Conservation (phyloP, 2,797 vertebrate species). For the Ctenochaetus hawaiiensis region DNA sequence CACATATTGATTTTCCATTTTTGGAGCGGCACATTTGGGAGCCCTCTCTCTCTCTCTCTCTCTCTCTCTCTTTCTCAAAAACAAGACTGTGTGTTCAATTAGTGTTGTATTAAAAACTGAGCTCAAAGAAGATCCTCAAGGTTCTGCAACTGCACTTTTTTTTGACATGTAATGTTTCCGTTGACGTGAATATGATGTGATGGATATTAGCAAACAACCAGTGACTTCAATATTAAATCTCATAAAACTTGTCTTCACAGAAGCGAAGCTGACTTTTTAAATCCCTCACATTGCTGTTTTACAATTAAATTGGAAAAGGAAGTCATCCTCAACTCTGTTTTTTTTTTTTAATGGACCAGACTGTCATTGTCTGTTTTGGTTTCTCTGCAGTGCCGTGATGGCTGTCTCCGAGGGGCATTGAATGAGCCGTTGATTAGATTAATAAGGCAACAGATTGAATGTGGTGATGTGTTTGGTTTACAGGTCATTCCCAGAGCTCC, state of each 20-base stretch:
- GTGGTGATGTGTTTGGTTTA: constrained; percentile 81
- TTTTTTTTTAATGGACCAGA: constrained; percentile 30
- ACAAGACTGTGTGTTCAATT: neutral
- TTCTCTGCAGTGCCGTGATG: constrained; percentile 61
- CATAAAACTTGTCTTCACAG: constrained; percentile 36
- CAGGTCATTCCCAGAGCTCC: constrained; percentile 75
- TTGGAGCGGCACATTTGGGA: too few relatives aligned
- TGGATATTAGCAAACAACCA: constrained; percentile 32
- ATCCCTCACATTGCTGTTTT: constrained; percentile 37
- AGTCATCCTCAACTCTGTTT: constrained; percentile 53
- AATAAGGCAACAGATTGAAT: constrained; percentile 81
- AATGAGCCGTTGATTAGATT: constrained; percentile 81
- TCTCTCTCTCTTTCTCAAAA: too few relatives aligned
- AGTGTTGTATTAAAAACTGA: neutral
- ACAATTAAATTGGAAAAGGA: constrained; percentile 55
- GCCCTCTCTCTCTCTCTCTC: too few relatives aligned
- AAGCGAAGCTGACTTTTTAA: constrained; percentile 34
- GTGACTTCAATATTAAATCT: constrained; percentile 40
- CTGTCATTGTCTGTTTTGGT: constrained; percentile 73
- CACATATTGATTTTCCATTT: too few relatives aligned
- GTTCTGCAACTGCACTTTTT: neutral
- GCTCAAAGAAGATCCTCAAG: constrained; percentile 15
- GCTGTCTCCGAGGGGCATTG: constrained; percentile 70
- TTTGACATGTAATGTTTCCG: neutral
- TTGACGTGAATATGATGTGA: constrained; percentile 30